Evolutionary conservation across 2,888 invertebrate genomes (phyloP).

Genomic region (Chrysodeixis includens): DNA sequence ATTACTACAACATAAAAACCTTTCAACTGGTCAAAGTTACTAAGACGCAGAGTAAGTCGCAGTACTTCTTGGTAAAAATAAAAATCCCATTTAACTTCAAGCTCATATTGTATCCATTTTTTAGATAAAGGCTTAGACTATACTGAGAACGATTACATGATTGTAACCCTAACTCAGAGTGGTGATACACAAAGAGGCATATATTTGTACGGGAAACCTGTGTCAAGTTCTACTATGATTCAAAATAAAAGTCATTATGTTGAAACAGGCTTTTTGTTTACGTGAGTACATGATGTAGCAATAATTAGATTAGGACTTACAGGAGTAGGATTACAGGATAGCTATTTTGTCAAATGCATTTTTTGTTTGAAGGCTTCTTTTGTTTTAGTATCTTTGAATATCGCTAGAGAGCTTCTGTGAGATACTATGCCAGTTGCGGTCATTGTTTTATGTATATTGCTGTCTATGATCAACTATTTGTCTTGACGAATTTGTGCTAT

Average conservation of each 20-base stretch:
- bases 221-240: background rate
- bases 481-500: too few species aligned
- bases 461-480: too few species aligned
- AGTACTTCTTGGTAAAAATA: too few species aligned
- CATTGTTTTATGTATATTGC: too few species aligned
- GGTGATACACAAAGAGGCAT: background rate
- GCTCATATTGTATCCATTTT: background rate
- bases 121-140: slow-evolving; percentile 9
- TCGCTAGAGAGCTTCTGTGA: too few species aligned
- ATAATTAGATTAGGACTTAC: background rate
- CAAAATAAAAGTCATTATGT: background rate
- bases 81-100: background rate
- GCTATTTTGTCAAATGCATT: too few species aligned
- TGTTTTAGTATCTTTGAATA: too few species aligned
- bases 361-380: background rate
- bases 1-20: slow-evolving; percentile 57
- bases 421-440: too few species aligned
- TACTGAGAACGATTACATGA: slow-evolving; percentile 37
- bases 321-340: too few species aligned
- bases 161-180: slow-evolving; percentile 3
- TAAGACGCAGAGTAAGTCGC: slow-evolving; percentile 32
- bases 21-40: slow-evolving; percentile 14
- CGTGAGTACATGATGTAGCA: slow-evolving; percentile 20
- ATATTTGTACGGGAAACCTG: slow-evolving; percentile 23
- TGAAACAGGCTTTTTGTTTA: slow-evolving; percentile 7